phyloP scores from a whole-genome alignment of 2,113 vertebrate genomes.

The Zapus hudsonius region DNA sequence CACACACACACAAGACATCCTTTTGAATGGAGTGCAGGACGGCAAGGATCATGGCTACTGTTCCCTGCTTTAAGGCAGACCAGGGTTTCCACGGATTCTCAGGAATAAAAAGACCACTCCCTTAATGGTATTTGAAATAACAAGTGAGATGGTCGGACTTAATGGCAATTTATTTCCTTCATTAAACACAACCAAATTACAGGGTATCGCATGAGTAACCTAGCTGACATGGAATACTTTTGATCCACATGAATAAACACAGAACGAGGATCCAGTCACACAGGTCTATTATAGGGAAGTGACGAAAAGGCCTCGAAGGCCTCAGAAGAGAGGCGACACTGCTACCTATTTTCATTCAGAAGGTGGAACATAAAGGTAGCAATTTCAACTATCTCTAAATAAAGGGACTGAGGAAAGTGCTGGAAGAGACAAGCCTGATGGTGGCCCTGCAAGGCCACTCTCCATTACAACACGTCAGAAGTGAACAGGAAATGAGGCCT shows the following conservation, averaged over 20 bases:
- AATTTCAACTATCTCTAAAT: not conserved
- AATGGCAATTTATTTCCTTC: slow-evolving; percentile 45
- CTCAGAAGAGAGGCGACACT: not conserved
- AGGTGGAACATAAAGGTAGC: not conserved
- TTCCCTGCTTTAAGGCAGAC: slow-evolving; percentile 31
- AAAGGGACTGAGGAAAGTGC: not conserved
- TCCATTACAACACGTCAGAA: not conserved
- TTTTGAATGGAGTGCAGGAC: slow-evolving; percentile 61
- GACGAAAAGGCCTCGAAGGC: not conserved
- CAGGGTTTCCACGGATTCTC: not conserved
- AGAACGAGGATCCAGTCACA: not conserved
- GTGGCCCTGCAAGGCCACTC: not conserved
- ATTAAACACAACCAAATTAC: slow-evolving; percentile 45
- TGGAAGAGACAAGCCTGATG: not conserved
- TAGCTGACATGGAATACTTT: not conserved
- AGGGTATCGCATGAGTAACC: slow-evolving; percentile 47
- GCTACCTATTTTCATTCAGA: not conserved
- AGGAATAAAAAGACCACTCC: not conserved
- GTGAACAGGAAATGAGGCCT: not conserved
- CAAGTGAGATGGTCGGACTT: slow-evolving; percentile 38
- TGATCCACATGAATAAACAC: not conserved
- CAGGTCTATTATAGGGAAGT: not conserved
- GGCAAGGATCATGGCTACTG: slow-evolving; percentile 37
- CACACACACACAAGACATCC: not conserved
- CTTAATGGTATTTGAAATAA: slow-evolving; percentile 55